Conservation (phyloP, 2,888 invertebrate genomes). For the Emmelina monodactyla region DNA sequence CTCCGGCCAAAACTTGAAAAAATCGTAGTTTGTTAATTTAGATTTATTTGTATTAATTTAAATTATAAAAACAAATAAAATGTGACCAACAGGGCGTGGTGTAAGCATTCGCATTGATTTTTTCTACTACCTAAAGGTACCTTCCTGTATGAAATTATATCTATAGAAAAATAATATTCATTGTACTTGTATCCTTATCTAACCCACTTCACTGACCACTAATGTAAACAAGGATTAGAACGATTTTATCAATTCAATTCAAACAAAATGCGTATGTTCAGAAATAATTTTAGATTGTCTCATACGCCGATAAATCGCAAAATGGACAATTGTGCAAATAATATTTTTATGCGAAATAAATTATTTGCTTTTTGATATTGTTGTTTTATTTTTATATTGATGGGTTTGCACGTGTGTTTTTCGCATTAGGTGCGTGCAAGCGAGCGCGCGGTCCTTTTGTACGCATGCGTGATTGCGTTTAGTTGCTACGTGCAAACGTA, state of each 20-base stretch:
- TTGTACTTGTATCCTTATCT: conserved; percentile 11
- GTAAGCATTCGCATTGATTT: too few relatives aligned
- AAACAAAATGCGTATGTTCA: conserved; percentile 1
- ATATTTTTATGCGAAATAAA: conserved; percentile 7
- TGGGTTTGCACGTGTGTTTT: conserved; percentile 6
- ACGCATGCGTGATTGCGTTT: neutral
- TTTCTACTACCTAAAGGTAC: too few relatives aligned
- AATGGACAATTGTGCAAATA: conserved; percentile 13
- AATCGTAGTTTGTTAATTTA: too few relatives aligned
- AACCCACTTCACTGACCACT: conserved; percentile 13
- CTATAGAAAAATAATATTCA: too few relatives aligned
- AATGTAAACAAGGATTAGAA: conserved; percentile 13
- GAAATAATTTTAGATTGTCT: conserved; percentile 1
- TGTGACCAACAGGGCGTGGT: too few relatives aligned
- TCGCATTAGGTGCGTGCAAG: neutral
- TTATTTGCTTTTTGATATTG: conserved; percentile 8
- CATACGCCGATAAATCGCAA: neutral
- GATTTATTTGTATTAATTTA: too few relatives aligned
- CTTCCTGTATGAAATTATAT: too few relatives aligned
- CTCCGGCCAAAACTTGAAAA: too few relatives aligned
- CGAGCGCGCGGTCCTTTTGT: neutral
- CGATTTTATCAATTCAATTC: conserved; percentile 13
- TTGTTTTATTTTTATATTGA: conserved; percentile 7
- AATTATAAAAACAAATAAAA: too few relatives aligned
- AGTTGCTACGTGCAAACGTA: neutral